Evolutionary conservation across 1,140 invertebrate species (phyloP), one percentile per base, ranked within the genome.

Genomic region (Drosophila bipectinata): DNA sequence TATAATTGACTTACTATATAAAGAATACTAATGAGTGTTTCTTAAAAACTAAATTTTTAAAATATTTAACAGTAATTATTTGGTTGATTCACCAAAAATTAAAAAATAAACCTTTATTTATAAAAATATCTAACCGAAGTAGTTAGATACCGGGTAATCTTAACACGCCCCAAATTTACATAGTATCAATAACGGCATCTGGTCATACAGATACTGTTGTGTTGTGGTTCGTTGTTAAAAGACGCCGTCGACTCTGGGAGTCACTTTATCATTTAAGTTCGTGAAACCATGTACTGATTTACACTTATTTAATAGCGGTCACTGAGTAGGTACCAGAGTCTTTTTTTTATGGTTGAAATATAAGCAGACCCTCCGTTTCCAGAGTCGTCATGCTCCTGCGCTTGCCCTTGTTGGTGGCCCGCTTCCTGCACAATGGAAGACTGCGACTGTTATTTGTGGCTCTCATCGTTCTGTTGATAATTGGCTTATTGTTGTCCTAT

Each of bases 371-470:
- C 26, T 37, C 34, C 10, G 10, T 1, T n/a, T 30, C 14, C 7
- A 56, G 28, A 18, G 45, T 28, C 62, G 41, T 21, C 44, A 90
- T 85, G 94, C 77, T 71, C 34, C 53, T 82, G 47, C 83, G 83
- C 6, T 21, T 82, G 21, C 64, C 73, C 37, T 49, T 81, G n/a
- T 21, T 72, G 44, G 9, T 60, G 44, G 64, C 74, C 21, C 82
- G 83, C 21, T 77, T 73, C 28, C 15, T 85, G 48, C 67, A 90
- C 47, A 84, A 84, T 53, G 80, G 85, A 34, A 62, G 80, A 34
- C 30, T 90, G 26, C 80, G 85, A 0, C 1, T 84, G 12, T 6
- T 90, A n/a, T 82, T 90, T n/a, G 15, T 79, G 1, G 30, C 59
- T 2, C 61, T 90, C 0, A 59, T 90, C 10, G 5, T 59, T 2